Base-by-base conservation (phyloP, 2,888 invertebrate species). In the Athrips mouffetella region DNA sequence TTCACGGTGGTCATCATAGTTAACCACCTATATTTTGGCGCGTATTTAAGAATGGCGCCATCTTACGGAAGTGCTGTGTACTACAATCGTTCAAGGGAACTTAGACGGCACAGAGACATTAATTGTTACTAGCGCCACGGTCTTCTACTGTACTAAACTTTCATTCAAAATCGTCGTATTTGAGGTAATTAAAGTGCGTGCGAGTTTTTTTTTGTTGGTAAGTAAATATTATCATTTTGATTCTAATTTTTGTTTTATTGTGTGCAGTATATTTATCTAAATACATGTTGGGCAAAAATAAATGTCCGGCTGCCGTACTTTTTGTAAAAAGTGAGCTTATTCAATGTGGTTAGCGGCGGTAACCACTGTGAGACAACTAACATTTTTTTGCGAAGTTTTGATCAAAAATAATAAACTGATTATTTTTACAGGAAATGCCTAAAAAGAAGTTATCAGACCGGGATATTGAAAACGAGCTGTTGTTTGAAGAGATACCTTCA, bases 401-500 rank as follows among this genome's bases (percentile, higher is more conserved):
- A 30, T 30, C 30, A 30, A 30, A 30, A 7, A 30, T 30, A 30
- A 30, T 10, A 30, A 30, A 30, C 30, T 30, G 30, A 30, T 30
- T 30, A 30, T 40, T 20, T 40, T 40, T 40, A 23, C 21, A 23
- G 40, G 15, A 40, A 20, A 40, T 40, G 40, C 15, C 40, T 23
- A 40, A 40, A 23, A 40, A 11, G 1, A 40, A 40, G 40, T 23
- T 40, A 21, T 23, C 40, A 23, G 40, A 40, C 23, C 23, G 23
- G 23, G 40, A 40, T 23, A 40, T 40, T 40, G 23, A 23, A 23
- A 40, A 40, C 23, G 23, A 40, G 40, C 15, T 40, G 23, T 21
- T 40, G 40, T 40, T 23, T 23, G 40, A 40, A 40, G 40, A 23
- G 23, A 40, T 21, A 40, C 23, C 40, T 40, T 40, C 40, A 40